Percentiles rank a stretch among this genome's conserved stretches.
phyloP scores from a whole-genome alignment of 1,140 invertebrate genomes.

The Cydia fagiglandana region DNA sequence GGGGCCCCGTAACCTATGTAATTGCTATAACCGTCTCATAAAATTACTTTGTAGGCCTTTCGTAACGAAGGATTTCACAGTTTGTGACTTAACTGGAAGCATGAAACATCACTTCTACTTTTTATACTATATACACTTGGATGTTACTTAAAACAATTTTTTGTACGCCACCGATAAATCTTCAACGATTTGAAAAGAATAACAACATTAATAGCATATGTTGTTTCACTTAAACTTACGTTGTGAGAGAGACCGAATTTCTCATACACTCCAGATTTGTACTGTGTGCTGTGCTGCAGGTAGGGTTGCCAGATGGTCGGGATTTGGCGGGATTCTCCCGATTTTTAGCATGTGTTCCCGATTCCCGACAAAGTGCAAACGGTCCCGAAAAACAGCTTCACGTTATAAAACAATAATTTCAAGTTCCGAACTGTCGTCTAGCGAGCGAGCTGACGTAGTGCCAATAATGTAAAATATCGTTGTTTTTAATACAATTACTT shows the following conservation, averaged over 20 bases:
- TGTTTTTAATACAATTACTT: too few relatives aligned
- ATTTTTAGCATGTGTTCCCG: too few relatives aligned
- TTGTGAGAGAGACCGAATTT: background rate
- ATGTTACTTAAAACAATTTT: background rate
- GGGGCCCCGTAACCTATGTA: background rate
- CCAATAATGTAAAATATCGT: too few relatives aligned
- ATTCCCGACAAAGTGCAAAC: too few relatives aligned
- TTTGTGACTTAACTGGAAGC: background rate
- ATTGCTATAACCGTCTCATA: background rate
- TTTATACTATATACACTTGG: background rate
- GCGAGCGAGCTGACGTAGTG: too few relatives aligned
- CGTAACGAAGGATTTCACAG: background rate
- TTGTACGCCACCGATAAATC: slow-evolving; percentile 8
- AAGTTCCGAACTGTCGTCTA: too few relatives aligned
- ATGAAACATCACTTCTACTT: too few relatives aligned
- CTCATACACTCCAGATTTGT: background rate
- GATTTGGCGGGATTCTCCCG: too few relatives aligned
- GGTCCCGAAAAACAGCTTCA: too few relatives aligned
- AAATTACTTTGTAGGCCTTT: background rate
- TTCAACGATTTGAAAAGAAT: background rate
- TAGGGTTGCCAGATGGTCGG: too few relatives aligned
- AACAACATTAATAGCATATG: slow-evolving; percentile 17
- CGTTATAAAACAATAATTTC: too few relatives aligned
- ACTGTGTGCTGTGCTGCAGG: background rate
- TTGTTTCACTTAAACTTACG: background rate